Conservation (phyloP, 1,140 invertebrate species). For the Drosophila ohnishii region DNA sequence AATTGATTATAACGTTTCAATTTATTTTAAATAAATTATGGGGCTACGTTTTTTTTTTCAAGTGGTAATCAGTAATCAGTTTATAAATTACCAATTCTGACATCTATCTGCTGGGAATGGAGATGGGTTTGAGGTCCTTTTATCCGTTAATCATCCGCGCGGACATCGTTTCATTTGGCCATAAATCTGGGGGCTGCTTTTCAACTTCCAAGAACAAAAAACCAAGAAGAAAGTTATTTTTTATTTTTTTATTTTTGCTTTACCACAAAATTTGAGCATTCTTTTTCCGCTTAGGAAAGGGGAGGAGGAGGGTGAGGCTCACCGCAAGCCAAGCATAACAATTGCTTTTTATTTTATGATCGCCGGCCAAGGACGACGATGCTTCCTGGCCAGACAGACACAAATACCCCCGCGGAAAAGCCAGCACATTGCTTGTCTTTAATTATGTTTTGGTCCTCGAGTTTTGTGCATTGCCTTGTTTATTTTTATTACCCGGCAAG, state of each 20-base stretch:
- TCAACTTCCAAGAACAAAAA: background rate
- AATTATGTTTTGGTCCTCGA: constrained; percentile 69
- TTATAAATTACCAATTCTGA: constrained; percentile 35
- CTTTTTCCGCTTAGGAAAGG: constrained; percentile 11
- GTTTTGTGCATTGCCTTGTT: constrained; percentile 78
- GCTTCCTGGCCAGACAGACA: constrained; percentile 4
- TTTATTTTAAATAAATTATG: constrained; percentile 20
- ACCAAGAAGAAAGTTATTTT: constrained; percentile 2
- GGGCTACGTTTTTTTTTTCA: background rate
- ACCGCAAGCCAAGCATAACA: constrained; percentile 52
- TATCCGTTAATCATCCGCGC: constrained; percentile 25
- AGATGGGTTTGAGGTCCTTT: background rate
- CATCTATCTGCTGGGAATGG: background rate
- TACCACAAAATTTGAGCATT: constrained; percentile 2
- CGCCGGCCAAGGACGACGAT: constrained; percentile 4
- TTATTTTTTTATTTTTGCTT: background rate
- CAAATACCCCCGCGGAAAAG: constrained; percentile 20
- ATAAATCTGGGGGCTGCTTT: constrained; percentile 17
- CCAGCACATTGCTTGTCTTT: constrained; percentile 53
- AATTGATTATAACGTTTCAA: constrained; percentile 32
- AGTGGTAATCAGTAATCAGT: constrained; percentile 32
- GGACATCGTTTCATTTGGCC: constrained; percentile 9
- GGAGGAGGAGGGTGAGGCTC: background rate
- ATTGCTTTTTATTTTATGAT: constrained; percentile 60
- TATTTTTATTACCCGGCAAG: constrained; percentile 73